Evolutionary conservation across 2,888 invertebrate genomes (phyloP).

Genomic region (Agonum fuliginosum): DNA sequence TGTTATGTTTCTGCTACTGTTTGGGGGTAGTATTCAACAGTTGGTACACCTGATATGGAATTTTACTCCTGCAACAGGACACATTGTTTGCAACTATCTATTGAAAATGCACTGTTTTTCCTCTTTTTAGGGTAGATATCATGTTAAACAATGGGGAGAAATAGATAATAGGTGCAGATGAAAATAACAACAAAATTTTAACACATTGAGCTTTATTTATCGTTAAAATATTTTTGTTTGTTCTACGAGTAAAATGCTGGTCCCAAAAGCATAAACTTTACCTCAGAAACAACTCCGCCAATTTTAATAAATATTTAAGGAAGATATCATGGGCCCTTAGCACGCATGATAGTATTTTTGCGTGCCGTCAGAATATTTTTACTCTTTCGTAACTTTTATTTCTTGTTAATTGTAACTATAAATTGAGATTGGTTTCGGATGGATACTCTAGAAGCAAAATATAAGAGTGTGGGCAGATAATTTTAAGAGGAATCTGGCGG

Average conservation of each 20-base stretch:
- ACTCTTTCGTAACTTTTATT: neutral
- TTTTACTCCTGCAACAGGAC: neutral
- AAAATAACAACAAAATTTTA: too few species aligned
- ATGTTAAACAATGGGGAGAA: neutral
- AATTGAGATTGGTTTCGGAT: too few species aligned
- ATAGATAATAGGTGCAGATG: neutral
- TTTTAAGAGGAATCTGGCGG: too few species aligned
- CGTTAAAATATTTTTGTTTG: too few species aligned
- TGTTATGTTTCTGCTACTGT: slow-evolving; percentile 18
- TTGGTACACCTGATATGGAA: slow-evolving; percentile 41
- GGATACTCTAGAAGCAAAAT: too few species aligned
- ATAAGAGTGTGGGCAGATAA: too few species aligned
- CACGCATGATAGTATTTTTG: slow-evolving; percentile 1
- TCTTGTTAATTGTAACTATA: slow-evolving; percentile 31
- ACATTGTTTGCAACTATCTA: neutral
- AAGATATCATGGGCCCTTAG: neutral
- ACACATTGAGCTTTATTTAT: too few species aligned
- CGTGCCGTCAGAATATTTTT: neutral
- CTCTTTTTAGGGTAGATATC: neutral
- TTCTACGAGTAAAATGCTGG: too few species aligned
- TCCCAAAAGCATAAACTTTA: neutral
- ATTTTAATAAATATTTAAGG: neutral
- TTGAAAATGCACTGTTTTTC: slow-evolving; percentile 1
- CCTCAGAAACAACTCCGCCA: neutral
- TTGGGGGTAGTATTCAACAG: slow-evolving; percentile 35